Evolutionary conservation across 2,113 vertebrate genomes (phyloP), one percentile per base, ranked within the genome.

Genomic region (Osmerus eperlanus): DNA sequence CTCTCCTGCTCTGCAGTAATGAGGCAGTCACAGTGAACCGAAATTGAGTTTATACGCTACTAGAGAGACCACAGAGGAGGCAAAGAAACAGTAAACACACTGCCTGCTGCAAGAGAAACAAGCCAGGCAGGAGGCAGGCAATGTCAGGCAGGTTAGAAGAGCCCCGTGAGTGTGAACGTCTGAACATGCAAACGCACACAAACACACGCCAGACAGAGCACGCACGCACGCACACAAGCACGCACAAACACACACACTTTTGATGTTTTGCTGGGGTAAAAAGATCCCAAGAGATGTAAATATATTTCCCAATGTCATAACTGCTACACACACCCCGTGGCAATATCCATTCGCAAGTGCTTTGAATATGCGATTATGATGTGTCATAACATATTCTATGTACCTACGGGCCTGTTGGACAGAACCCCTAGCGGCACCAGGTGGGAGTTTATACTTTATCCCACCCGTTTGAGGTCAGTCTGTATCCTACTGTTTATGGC

Each of bases 281-380:
- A 29, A 66, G 28, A 71, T 21, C 66, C 62, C 14, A 69, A 68
- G 69, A 65, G 68, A 72, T 51, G 19, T 58, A 79, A 73, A 53
- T 12, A 78, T 67, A 68, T 29, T 18, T 65, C 32, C 54, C 76
- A 79, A 60, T 78, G 76, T 76, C 83, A 83, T 41, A 70, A 53
- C 60, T 67, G 76, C 68, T 29, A 64, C 23, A 14, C 53, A 66
- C 36, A 51, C 60, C 76, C 76, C 14, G 3, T 70, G 71, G 76
- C 29, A 0, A 60, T 55, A 77, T 58, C 68, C 77, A 78, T 72
- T 77, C 54, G 74, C n/a, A 62, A 53, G 4, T 14, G 2, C 64
- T 81, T 68, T 71, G 76, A 81, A 71, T 76, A 60, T 59, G 29
- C 59, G 65, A 78, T 70, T 63, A 67, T 18, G n/a, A 55, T 21